Percentiles rank a stretch among this genome's conserved stretches.
Conservation (phyloP, 2,113 vertebrate genomes). For the Callocephalon fimbriatum region DNA sequence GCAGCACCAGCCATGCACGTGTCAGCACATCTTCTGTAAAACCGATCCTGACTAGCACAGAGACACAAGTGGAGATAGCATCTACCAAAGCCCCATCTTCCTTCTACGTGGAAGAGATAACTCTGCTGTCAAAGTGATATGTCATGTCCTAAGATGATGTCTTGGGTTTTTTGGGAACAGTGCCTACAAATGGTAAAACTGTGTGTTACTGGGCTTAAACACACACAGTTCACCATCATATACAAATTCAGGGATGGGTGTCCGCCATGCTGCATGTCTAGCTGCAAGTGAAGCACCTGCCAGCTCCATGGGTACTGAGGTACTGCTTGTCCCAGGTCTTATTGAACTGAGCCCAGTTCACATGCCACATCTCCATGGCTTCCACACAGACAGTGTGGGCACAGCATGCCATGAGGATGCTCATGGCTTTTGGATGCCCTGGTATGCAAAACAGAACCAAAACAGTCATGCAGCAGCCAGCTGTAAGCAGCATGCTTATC, state of each 20-base stretch:
- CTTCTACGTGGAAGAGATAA: background rate
- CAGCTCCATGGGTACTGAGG: background rate
- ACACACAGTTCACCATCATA: accelerated
- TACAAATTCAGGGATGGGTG: background rate
- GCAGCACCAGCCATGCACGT: background rate
- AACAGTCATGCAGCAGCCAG: background rate
- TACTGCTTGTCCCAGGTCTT: background rate
- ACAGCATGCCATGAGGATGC: too few relatives aligned
- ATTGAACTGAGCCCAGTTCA: accelerated
- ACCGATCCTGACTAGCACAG: accelerated
- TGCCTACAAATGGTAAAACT: background rate
- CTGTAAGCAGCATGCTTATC: background rate
- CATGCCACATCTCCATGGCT: accelerated
- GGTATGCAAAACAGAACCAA: background rate
- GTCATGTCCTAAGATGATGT: too few relatives aligned
- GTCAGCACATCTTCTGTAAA: background rate
- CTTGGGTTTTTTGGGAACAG: accelerated
- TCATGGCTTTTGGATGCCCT: background rate
- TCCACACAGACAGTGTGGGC: accelerated
- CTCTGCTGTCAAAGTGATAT: background rate
- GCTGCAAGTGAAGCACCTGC: background rate
- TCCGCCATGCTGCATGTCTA: too few relatives aligned
- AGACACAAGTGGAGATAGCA: background rate
- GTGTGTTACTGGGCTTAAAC: background rate
- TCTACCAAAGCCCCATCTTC: background rate